Conservation (phyloP, 2,888 invertebrate genomes). For the Asteroscopus sphinx region DNA sequence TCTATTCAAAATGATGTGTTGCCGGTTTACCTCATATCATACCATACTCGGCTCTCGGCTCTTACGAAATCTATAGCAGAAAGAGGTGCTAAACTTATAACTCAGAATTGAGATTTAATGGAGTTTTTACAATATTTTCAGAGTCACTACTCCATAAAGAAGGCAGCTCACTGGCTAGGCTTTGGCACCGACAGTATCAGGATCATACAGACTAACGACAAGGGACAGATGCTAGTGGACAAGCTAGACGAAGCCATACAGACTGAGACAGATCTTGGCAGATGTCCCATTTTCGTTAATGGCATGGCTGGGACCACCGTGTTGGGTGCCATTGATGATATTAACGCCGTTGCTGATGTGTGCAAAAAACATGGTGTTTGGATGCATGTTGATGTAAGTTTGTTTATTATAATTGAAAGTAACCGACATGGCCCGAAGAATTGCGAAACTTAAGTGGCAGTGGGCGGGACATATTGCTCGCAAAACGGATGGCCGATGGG, state of each 20-base stretch:
- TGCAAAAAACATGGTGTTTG: conserved; percentile 92
- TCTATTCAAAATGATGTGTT: no score
- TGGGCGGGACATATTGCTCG: no score
- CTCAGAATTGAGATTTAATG: background rate
- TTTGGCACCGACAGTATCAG: conserved; percentile 93
- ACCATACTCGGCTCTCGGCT: no score
- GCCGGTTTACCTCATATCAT: no score
- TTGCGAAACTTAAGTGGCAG: no score
- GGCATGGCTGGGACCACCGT: conserved; percentile 95
- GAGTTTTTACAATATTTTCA: conserved; percentile 65
- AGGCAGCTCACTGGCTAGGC: conserved; percentile 95
- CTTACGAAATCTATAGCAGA: no score
- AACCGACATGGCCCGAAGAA: no score
- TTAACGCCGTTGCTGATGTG: conserved; percentile 91
- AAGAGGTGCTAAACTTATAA: no score
- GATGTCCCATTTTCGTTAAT: conserved; percentile 92
- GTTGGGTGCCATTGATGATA: conserved; percentile 94
- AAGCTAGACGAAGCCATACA: conserved; percentile 91
- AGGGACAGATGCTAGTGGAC: conserved; percentile 91
- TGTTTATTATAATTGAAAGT: background rate
- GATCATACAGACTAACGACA: conserved; percentile 91
- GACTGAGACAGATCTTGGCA: conserved; percentile 80
- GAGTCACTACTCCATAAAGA: conserved; percentile 95
- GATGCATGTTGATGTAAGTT: conserved; percentile 95
- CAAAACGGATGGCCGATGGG: no score